These are phyloP conservation scores for Tigriopus japonicus DNA, from an alignment of 1,140 invertebrate genomes.

Conservation along the genomic window DNA sequence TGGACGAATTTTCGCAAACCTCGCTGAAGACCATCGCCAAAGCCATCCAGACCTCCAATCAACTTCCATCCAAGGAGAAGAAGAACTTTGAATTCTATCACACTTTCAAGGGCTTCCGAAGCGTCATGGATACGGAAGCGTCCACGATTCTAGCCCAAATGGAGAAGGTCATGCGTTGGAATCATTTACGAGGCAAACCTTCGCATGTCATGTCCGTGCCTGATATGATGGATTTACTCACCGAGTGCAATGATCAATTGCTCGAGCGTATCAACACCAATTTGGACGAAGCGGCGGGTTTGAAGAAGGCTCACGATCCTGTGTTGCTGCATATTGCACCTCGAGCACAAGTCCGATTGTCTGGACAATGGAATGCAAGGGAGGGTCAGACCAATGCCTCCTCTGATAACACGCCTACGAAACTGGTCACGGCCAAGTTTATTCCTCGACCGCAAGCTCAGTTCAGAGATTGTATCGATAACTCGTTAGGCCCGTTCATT, in stretches of 20 bases:
- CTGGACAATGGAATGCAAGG: slow-evolving; percentile 35
- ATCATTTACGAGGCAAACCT: slow-evolving; percentile 16
- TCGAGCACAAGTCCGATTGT: slow-evolving; percentile 21
- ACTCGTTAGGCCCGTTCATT: slow-evolving; percentile 45
- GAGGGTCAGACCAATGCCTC: background rate
- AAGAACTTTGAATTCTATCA: slow-evolving; percentile 29
- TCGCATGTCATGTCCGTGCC: slow-evolving; percentile 22
- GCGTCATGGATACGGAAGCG: slow-evolving; percentile 24
- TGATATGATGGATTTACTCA: slow-evolving; percentile 28
- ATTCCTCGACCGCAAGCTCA: slow-evolving; percentile 56
- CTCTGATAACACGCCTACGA: background rate
- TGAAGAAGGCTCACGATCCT: slow-evolving; percentile 34
- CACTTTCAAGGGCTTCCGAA: slow-evolving; percentile 24
- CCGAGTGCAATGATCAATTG: slow-evolving; percentile 29
- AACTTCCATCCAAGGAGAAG: slow-evolving; percentile 23
- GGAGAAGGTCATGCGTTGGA: background rate
- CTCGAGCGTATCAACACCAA: slow-evolving; percentile 29
- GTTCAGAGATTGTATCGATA: slow-evolving; percentile 23
- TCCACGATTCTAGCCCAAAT: slow-evolving; percentile 15
- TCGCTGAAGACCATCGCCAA: slow-evolving; percentile 21
- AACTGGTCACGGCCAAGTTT: slow-evolving; percentile 48
- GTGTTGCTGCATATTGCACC: slow-evolving; percentile 26
- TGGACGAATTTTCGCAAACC: slow-evolving; percentile 19
- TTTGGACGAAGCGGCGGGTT: slow-evolving; percentile 47
- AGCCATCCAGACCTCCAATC: slow-evolving; percentile 25